Base-by-base conservation (phyloP, 2,888 invertebrate species). In the Polydrusus tereticollis region DNA sequence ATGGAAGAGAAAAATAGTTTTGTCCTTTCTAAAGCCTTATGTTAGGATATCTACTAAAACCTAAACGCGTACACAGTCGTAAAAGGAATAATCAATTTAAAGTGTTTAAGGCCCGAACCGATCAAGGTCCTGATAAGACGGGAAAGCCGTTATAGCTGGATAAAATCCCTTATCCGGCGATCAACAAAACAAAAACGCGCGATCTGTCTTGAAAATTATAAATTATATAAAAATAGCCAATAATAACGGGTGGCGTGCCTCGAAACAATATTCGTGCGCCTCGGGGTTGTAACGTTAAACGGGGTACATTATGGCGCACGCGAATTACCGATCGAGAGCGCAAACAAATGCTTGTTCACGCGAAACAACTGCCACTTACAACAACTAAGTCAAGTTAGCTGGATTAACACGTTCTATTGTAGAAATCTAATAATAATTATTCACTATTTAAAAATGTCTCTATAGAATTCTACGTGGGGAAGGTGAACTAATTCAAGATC, bases 321-420 rank as follows among this genome's bases (percentile, higher is more conserved):
- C 85, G 83, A 85, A 85, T 85, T 84, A 84, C 83, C 85, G 82
- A 85, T 85, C 85, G 84, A 82, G 84, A 84, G 84, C 84, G 83
- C 84, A 84, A 85, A 85, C 85, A 85, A 85, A 85, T 85, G 85
- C 84, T 85, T 83, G 85, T 85, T 85, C 85, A 85, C 85, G 85
- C 85, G 84, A 85, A 85, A 84, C 84, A 85, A 85, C 84, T 81
- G 83, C 84, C 84, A 84, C 84, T 85, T 85, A 84, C 79, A 77
- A 80, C 80, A 77, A 58, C 20, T 36, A 58, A 36, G 36, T 58
- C 36, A 41, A 36, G 36, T 36, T 20, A 36, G 47, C 66, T 41
- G 65, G 43, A 73, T 73, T 73, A 73, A 73, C 73, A 73, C 73
- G 47, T 73, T 69, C 58, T 58, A 33, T 55, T 50, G 5, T 50